phyloP scores from a whole-genome alignment of 2,888 invertebrate genomes.

The Stenotaenia linearis region DNA sequence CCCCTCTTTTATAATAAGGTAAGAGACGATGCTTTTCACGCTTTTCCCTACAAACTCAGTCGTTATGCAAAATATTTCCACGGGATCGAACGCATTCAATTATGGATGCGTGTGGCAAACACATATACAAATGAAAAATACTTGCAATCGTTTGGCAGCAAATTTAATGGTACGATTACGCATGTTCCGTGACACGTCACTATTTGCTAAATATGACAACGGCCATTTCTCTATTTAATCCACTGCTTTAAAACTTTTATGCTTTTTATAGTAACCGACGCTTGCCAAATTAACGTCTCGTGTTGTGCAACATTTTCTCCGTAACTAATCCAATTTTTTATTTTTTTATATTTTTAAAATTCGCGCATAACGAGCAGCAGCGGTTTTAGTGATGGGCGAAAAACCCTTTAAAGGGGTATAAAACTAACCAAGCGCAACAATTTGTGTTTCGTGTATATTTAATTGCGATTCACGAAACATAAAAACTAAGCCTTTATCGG shows the following conservation, averaged over 20 bases:
- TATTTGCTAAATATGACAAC: background rate
- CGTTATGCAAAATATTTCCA: background rate
- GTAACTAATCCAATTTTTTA: background rate
- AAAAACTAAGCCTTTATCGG: background rate
- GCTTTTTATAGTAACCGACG: background rate
- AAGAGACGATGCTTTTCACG: background rate
- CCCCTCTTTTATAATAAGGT: background rate
- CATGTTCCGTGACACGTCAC: background rate
- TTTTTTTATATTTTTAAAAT: background rate
- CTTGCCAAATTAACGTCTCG: background rate
- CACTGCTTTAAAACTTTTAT: background rate
- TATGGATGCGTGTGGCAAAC: background rate
- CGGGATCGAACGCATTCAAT: background rate
- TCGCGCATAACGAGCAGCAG: background rate
- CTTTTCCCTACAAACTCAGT: background rate
- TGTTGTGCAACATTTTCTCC: background rate
- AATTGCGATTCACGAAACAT: background rate
- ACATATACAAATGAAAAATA: background rate
- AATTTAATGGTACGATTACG: background rate
- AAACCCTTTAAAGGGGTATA: background rate
- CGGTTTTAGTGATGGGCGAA: background rate
- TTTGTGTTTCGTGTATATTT: background rate
- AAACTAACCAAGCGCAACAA: background rate
- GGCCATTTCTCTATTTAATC: background rate
- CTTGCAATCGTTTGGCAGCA: background rate